phyloP scores from a whole-genome alignment of 2,113 vertebrate species.

The Bubo blakistoni region DNA sequence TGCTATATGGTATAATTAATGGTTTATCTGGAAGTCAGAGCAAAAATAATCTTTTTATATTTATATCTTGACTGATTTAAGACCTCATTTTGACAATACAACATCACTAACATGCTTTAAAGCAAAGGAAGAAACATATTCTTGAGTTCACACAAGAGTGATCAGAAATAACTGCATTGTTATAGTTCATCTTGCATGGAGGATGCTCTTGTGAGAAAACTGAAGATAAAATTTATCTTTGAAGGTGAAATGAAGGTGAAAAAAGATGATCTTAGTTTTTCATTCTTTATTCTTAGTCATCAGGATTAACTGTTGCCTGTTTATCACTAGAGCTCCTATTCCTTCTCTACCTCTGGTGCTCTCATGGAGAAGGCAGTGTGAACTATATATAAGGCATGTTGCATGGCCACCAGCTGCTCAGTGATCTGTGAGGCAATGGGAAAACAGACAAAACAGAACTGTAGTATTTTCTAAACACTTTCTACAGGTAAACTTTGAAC shows the following conservation, averaged over 20 bases:
- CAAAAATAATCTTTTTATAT: neutral
- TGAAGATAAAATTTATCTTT: neutral
- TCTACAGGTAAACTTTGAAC: conserved; percentile 32
- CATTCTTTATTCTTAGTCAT: neutral
- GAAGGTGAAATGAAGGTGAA: neutral
- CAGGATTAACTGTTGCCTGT: neutral
- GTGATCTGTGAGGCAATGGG: no score
- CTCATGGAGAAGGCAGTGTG: neutral
- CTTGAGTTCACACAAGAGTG: neutral
- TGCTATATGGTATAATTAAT: neutral
- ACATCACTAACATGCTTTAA: neutral
- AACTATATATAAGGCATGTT: neutral
- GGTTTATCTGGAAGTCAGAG: neutral
- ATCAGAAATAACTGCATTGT: neutral
- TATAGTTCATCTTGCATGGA: neutral
- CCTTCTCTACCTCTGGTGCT: neutral
- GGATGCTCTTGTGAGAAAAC: neutral
- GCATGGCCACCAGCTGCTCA: neutral
- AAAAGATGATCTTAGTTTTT: neutral
- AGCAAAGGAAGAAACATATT: neutral
- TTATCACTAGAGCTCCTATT: neutral
- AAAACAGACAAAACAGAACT: neutral
- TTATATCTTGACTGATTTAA: neutral
- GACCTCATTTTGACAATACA: neutral
- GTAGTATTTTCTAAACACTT: neutral